phyloP scores from a whole-genome alignment of 2,113 vertebrate genomes.

The Rousettus leschenaultii region DNA sequence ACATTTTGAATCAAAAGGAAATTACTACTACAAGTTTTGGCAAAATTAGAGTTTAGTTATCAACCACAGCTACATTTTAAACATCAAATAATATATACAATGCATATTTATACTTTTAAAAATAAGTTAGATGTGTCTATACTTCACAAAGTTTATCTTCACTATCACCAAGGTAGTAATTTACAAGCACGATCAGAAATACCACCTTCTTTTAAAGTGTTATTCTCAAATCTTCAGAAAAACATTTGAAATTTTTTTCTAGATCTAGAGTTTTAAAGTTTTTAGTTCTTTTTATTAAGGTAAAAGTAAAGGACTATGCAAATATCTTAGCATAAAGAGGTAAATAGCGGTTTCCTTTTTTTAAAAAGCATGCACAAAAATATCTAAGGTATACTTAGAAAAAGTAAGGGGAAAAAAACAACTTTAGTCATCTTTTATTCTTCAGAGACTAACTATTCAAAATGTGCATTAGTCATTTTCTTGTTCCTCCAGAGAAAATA shows the following conservation, averaged over 20 bases:
- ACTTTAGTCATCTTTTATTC: neutral
- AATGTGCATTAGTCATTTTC: neutral
- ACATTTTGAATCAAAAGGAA: slow-evolving; percentile 17
- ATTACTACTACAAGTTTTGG: neutral
- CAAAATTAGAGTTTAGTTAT: neutral
- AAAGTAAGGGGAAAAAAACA: neutral
- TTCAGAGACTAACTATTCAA: neutral
- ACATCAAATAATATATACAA: neutral
- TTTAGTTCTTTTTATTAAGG: neutral
- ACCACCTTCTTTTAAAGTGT: neutral
- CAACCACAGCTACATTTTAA: neutral
- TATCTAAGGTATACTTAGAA: neutral
- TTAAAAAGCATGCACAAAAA: neutral
- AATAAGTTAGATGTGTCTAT: neutral
- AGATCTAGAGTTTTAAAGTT: neutral
- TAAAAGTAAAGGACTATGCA: neutral
- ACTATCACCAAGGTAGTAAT: neutral
- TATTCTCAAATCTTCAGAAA: neutral
- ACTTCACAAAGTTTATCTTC: neutral
- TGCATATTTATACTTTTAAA: neutral
- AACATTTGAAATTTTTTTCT: neutral
- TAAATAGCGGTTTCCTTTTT: neutral
- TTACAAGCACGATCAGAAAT: neutral
- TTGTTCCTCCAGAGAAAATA: neutral
- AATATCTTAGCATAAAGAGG: neutral